Conservation (phyloP, 1,140 invertebrate genomes). For the Drosophila takahashii region DNA sequence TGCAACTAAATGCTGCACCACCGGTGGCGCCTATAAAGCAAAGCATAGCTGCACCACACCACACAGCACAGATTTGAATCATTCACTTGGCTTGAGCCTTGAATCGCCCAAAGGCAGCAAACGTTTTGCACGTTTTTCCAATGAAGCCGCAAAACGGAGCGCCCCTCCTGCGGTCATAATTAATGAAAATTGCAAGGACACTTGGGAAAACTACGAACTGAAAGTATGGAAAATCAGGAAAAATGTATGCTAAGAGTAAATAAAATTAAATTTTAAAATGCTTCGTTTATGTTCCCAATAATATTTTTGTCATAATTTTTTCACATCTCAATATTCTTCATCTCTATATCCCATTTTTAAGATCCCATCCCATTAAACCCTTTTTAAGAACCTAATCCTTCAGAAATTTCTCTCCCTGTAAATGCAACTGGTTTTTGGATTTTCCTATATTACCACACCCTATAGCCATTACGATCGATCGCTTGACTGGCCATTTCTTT, state of each 20-base stretch:
- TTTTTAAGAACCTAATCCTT: not conserved
- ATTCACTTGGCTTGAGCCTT: slow-evolving; percentile 72
- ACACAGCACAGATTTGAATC: slow-evolving; percentile 65
- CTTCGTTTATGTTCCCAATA: no score
- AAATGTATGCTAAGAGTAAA: no score
- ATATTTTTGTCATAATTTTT: no score
- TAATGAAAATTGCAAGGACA: slow-evolving; percentile 69
- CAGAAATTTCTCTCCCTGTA: slow-evolving; percentile 19
- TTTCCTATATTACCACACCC: slow-evolving; percentile 10
- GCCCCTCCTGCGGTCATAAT: slow-evolving; percentile 69
- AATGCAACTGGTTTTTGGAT: slow-evolving; percentile 23
- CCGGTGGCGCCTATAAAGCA: slow-evolving; percentile 63
- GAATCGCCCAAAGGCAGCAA: slow-evolving; percentile 48
- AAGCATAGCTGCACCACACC: not conserved
- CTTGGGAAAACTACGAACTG: no score
- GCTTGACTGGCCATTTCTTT: slow-evolving; percentile 56
- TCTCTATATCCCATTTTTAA: no score
- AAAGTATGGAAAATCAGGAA: no score
- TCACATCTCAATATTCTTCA: no score
- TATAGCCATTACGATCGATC: slow-evolving; percentile 25
- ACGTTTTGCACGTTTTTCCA: slow-evolving; percentile 81
- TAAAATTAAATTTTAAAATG: no score
- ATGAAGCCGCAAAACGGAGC: slow-evolving; percentile 61
- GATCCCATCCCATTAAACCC: no score
- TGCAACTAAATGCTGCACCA: slow-evolving; percentile 8